Percentiles rank a stretch among this genome's conserved stretches.
Conservation (phyloP, 2,888 invertebrate species). For the Allacma fusca region DNA sequence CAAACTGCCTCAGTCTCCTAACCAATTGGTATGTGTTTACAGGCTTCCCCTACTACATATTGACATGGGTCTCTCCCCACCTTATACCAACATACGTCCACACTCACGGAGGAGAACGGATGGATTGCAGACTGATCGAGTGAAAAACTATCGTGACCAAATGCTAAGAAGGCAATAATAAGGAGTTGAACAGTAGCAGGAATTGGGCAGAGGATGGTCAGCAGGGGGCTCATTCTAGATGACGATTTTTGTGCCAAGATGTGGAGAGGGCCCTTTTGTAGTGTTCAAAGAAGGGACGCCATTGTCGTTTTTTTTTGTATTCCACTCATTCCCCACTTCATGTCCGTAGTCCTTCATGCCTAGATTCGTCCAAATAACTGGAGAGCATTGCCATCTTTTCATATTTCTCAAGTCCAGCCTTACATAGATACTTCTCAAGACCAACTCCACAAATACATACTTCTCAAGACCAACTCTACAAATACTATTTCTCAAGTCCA, state of each 20-base stretch:
- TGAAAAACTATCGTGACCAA: slow-evolving; percentile 46
- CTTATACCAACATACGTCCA: too few relatives aligned
- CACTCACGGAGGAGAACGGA: slow-evolving; percentile 13
- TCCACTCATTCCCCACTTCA: slow-evolving; percentile 13
- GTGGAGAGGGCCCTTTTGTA: slow-evolving; percentile 41
- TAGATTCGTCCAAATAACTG: too few relatives aligned
- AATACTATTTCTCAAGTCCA: too few relatives aligned
- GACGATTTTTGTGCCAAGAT: slow-evolving; percentile 47
- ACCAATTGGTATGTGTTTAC: slow-evolving; percentile 20
- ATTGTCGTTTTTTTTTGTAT: slow-evolving; percentile 26
- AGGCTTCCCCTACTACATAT: too few relatives aligned
- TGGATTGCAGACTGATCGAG: slow-evolving; percentile 3
- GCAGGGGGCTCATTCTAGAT: slow-evolving; percentile 46
- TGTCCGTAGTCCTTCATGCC: too few relatives aligned
- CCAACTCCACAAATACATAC: too few relatives aligned
- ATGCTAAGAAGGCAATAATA: slow-evolving; percentile 49
- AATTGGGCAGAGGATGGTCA: slow-evolving; percentile 47
- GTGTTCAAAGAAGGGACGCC: slow-evolving; percentile 37
- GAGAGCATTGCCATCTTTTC: too few relatives aligned
- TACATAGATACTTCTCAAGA: too few relatives aligned
- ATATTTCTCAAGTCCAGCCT: slow-evolving; percentile 4
- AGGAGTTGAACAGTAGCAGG: slow-evolving; percentile 50
- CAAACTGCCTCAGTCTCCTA: not conserved
- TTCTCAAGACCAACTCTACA: too few relatives aligned
- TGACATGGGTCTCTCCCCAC: too few relatives aligned